A percentile compares a stretch with the other conserved stretches of the same genome.
phyloP scores from a whole-genome alignment of 37 sponge, comb jelly and placozoan species.

The Diacarnus erythraeanus region DNA sequence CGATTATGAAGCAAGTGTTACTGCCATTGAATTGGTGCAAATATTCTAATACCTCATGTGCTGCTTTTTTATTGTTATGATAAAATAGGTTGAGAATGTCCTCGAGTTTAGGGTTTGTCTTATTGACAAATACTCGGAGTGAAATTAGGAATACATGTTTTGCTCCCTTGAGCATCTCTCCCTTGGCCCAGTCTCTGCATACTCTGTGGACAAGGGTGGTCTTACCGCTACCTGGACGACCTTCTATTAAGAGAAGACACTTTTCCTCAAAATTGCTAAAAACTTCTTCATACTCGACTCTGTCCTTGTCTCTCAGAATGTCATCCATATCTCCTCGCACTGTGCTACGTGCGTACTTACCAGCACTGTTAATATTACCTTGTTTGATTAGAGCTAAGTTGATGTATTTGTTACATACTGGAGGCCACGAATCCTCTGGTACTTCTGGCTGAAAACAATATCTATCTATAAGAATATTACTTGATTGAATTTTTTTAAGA shows the following conservation, averaged over 20 bases:
- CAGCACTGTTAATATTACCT: not conserved
- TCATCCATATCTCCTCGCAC: not conserved
- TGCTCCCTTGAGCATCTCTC: not conserved
- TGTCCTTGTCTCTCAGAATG: constrained; percentile 1
- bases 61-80: not conserved
- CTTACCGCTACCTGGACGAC: constrained; percentile 32
- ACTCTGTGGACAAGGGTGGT: constrained; percentile 26
- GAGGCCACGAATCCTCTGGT: not conserved
- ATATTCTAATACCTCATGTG: too few relatives aligned
- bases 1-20: constrained; percentile 8
- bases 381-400: not conserved
- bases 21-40: not conserved
- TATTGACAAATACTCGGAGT: not conserved
- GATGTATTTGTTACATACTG: not conserved
- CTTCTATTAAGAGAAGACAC: constrained; percentile 1
- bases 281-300: not conserved
- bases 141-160: not conserved
- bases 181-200: constrained; percentile 12
- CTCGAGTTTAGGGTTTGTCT: not conserved
- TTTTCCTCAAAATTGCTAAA: not conserved
- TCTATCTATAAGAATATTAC: not conserved
- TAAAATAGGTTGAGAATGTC: not conserved
- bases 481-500: not conserved
- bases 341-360: not conserved
- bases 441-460: constrained; percentile 3